Evolutionary conservation across 2,888 invertebrate genomes (phyloP), one percentile per base, ranked within the genome.

Genomic region (Scaptomyza polygonia): DNA sequence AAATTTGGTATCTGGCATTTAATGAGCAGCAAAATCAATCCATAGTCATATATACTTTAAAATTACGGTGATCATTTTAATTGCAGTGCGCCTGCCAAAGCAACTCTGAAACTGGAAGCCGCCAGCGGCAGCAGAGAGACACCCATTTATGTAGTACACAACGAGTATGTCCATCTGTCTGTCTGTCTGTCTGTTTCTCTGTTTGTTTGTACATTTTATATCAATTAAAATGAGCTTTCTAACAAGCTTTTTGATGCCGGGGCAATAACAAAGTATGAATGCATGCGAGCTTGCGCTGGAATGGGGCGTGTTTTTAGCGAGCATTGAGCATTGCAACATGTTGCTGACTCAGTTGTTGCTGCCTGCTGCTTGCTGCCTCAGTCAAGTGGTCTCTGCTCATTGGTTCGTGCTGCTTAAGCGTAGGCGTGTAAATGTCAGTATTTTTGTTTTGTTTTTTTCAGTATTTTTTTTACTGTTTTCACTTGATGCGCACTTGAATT

Each of bases 41-140:
- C 79, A 70, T 65, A 78, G 61, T 72, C 72, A 61, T 72, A 61
- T 72, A 69, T 58, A n/a, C n/a, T n/a, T 71, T 49, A 51, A 86
- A 85, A 88, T 89, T 86, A 86, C 81, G 70, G 79, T 81, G 73
- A 84, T 88, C 89, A 79, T 48, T 77, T 88, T 89, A 88, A 88
- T 88, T 88, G 88, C 81, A 79, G 71, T 89, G 89, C 89, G 89
- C 89, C 89, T 48, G 57, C 55, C 25, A 40, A 16, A 53, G 52
- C 62, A 32, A 47, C 56, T 56, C 52, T 62, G 49, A 55, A 55
- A 54, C 63, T 69, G 47, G 58, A 67, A 44, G 59, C 53, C 16
- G 5, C 14, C 2, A 36, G 39, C 39, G 16, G 39, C 39, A 39
- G 27, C 52, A 30, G 49, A 57, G 39, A 47, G n/a, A 59, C 9